Conservation (phyloP, 1,140 invertebrate species). For the Brachionus rotundiformis region DNA sequence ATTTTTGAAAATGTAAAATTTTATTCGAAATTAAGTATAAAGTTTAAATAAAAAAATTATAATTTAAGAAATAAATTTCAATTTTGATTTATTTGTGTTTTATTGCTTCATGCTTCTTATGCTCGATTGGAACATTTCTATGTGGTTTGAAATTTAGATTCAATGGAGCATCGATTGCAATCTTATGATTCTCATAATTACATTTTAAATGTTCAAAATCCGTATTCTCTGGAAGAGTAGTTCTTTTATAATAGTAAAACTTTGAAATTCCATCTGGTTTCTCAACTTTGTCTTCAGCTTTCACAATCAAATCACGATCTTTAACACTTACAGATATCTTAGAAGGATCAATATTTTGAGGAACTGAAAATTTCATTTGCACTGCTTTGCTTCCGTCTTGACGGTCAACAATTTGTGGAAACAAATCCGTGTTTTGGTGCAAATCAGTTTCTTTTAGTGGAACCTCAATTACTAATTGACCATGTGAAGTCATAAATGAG, state of each 20-base stretch:
- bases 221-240: slow-evolving; percentile 41
- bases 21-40: neutral
- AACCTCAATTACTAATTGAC: slow-evolving; percentile 46
- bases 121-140: slow-evolving; percentile 38
- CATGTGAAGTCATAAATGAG: slow-evolving; percentile 38
- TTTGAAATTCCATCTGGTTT: slow-evolving; percentile 35
- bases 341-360: slow-evolving; percentile 40
- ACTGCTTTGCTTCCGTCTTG: slow-evolving; percentile 35
- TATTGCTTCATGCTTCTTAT: slow-evolving; percentile 20
- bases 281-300: slow-evolving; percentile 46
- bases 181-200: slow-evolving; percentile 46
- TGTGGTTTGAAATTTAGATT: slow-evolving; percentile 23
- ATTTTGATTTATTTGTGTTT: slow-evolving; percentile 23
- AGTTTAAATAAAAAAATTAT: neutral
- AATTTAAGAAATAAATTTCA: neutral
- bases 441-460: slow-evolving; percentile 41
- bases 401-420: slow-evolving; percentile 45
- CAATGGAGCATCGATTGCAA: slow-evolving; percentile 42
- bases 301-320: slow-evolving; percentile 47
- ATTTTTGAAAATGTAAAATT: slow-evolving; percentile 2
- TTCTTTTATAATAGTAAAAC: slow-evolving; percentile 48
- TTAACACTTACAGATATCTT: slow-evolving; percentile 46
- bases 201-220: slow-evolving; percentile 50
- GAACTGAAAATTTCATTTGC: slow-evolving; percentile 42
- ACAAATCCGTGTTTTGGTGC: slow-evolving; percentile 40